phyloP scores from a whole-genome alignment of 2,797 vertebrate genomes.

The Eulemur mongoz region DNA sequence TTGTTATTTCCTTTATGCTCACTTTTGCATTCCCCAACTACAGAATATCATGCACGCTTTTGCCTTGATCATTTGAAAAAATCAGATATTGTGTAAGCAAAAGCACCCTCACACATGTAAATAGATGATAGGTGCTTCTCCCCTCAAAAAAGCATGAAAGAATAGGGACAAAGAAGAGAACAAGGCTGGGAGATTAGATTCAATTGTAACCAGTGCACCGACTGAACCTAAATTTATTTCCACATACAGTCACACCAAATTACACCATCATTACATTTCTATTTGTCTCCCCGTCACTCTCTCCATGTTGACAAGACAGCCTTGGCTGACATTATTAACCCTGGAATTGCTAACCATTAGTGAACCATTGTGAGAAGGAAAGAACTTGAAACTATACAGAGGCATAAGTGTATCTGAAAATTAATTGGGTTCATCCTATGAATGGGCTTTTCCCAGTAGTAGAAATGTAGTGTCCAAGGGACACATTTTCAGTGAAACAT shows the following conservation, averaged over 20 bases:
- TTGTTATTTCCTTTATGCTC: neutral
- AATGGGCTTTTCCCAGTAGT: neutral
- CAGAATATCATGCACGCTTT: neutral
- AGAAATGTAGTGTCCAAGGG: neutral
- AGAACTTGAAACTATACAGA: constrained; percentile 1
- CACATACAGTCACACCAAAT: constrained; percentile 22
- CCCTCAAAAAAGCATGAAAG: neutral
- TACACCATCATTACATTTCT: constrained; percentile 6
- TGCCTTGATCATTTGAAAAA: neutral
- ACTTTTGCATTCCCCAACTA: neutral
- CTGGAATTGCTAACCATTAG: constrained; percentile 5
- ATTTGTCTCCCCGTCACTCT: constrained; percentile 27
- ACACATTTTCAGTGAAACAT: neutral
- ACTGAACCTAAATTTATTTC: constrained; percentile 54
- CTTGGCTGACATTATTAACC: constrained; percentile 45
- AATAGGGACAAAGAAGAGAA: neutral
- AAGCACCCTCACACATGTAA: neutral
- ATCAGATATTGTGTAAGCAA: neutral
- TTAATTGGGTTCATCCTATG: neutral
- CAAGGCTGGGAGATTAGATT: neutral
- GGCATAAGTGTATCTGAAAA: neutral
- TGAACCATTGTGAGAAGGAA: constrained; percentile 6
- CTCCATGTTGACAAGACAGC: constrained; percentile 6
- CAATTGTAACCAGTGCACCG: neutral
- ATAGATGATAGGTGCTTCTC: neutral